A percentile compares a stretch with the other conserved stretches of the same genome.
Evolutionary conservation across 2,797 vertebrate species (phyloP).

Genomic region (Streptopelia turtur): DNA sequence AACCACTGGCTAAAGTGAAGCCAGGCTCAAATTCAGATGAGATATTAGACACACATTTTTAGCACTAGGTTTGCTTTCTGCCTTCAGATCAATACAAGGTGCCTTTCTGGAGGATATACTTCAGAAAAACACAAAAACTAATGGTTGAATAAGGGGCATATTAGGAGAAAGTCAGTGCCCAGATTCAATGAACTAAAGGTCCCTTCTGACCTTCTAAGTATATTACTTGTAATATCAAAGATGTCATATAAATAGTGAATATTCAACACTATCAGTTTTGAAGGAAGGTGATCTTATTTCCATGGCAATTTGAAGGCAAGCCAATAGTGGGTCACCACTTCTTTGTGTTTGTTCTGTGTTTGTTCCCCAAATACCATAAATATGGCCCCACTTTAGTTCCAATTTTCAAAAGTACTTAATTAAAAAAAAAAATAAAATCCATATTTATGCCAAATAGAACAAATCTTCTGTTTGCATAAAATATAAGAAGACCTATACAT

Average conservation of each 20-base stretch:
- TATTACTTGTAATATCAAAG: background rate
- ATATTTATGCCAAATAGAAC: background rate
- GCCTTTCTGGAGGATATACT: background rate
- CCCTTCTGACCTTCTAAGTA: background rate
- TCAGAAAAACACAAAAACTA: background rate
- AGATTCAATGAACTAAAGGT: background rate
- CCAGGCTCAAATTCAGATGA: background rate
- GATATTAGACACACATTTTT: background rate
- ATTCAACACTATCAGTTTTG: background rate
- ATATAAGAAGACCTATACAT: background rate
- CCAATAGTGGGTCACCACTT: background rate
- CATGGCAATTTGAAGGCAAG: conserved; percentile 1
- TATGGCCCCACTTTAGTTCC: background rate
- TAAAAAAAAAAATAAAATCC: background rate
- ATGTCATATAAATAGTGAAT: background rate
- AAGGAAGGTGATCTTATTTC: conserved; percentile 30
- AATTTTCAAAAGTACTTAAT: background rate
- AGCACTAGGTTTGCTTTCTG: background rate
- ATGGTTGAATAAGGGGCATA: background rate
- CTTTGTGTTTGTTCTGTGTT: background rate
- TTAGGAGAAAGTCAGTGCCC: background rate
- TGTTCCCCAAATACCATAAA: background rate
- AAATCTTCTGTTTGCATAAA: background rate
- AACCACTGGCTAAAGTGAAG: background rate
- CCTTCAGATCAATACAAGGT: background rate